Percentiles rank a stretch among this genome's conserved stretches.
These are phyloP conservation scores for Lepus americanus DNA, from an alignment of 2,113 vertebrate species.

Conservation along the genomic window DNA sequence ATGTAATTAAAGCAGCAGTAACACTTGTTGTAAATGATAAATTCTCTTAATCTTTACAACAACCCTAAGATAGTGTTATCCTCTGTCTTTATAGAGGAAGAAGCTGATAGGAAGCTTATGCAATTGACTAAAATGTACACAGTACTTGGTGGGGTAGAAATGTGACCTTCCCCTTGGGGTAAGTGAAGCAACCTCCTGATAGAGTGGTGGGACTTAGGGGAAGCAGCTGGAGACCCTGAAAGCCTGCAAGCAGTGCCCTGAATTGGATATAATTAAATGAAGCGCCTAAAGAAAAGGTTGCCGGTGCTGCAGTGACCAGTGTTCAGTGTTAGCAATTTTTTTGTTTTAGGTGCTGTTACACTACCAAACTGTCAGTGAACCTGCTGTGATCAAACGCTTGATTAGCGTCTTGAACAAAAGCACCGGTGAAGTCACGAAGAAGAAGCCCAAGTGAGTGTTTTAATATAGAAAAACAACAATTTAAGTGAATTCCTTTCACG, in stretches of 20 bases:
- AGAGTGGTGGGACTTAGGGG: not conserved
- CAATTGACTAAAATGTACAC: not conserved
- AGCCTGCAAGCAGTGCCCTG: not conserved
- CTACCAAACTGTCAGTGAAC: conserved; percentile 98
- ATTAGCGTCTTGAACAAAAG: conserved; percentile 96
- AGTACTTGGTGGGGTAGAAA: not conserved
- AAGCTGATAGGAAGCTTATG: not conserved
- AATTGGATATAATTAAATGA: not conserved
- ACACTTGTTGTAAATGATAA: not conserved
- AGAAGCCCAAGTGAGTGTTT: conserved; percentile 97
- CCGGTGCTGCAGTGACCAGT: not conserved
- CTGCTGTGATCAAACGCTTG: conserved; percentile 94
- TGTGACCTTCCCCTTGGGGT: not conserved
- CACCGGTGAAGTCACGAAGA: conserved; percentile 97
- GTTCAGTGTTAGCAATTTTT: not conserved
- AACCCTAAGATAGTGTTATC: not conserved
- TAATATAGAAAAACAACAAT: conserved; percentile 40
- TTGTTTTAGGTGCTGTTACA: conserved; percentile 94
- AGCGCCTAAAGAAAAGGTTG: not conserved
- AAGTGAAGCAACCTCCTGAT: not conserved
- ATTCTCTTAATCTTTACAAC: not conserved
- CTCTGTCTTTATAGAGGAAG: not conserved
- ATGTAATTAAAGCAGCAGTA: not conserved
- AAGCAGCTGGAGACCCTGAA: not conserved
- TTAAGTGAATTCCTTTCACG: conserved; percentile 1